These are phyloP conservation scores for Pelosia muscerda DNA, from an alignment of 2,888 invertebrate species.

Conservation along the genomic window DNA sequence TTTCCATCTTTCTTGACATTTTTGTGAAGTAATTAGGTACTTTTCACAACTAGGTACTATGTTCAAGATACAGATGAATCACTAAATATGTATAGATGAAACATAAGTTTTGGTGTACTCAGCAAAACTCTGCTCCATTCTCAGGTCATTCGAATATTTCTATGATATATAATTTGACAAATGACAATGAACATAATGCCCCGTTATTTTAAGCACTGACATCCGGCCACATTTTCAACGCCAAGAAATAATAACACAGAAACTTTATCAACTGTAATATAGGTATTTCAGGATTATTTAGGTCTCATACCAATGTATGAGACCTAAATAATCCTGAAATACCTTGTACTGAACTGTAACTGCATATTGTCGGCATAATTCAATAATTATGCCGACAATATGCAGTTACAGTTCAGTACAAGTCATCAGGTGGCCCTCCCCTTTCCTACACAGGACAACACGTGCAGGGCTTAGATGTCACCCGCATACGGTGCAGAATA, in stretches of 20 bases:
- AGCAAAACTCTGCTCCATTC: too few relatives aligned
- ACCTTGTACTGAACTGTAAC: neutral
- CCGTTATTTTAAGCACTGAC: neutral
- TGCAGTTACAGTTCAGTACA: neutral
- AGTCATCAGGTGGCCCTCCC: too few relatives aligned
- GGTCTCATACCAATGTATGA: neutral
- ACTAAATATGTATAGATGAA: neutral
- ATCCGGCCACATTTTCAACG: too few relatives aligned
- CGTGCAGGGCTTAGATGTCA: too few relatives aligned
- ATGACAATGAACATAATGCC: neutral
- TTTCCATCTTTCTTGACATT: neutral
- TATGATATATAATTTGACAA: too few relatives aligned
- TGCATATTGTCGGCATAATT: neutral
- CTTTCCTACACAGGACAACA: too few relatives aligned
- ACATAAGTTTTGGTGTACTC: too few relatives aligned
- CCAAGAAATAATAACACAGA: neutral
- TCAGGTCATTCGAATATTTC: too few relatives aligned
- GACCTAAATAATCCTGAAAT: neutral
- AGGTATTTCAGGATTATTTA: neutral
- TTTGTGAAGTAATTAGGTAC: neutral
- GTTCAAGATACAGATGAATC: neutral
- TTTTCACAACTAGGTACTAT: too few relatives aligned
- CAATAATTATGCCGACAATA: neutral
- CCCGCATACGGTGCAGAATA: too few relatives aligned
- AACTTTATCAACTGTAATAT: neutral